These are phyloP conservation scores for Drosophila nigritarsus DNA, from an alignment of 2,888 invertebrate genomes.

Conservation along the genomic window DNA sequence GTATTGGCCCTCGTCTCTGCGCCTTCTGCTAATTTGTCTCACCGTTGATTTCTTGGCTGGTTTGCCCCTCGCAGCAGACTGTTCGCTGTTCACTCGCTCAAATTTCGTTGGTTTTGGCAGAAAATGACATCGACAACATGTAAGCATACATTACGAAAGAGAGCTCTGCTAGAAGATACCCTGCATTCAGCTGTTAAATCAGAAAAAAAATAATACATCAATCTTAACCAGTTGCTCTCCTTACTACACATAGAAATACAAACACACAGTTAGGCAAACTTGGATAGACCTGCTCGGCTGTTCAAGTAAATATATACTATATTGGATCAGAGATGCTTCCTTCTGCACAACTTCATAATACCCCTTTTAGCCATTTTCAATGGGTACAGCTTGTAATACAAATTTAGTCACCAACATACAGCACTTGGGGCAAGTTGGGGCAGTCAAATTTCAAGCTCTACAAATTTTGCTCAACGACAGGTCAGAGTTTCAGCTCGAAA, in stretches of 20 bases:
- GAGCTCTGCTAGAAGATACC: background rate
- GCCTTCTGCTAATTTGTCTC: conserved; percentile 15
- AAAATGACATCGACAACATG: conserved; percentile 39
- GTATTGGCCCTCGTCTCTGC: conserved; percentile 5
- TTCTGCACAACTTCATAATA: background rate
- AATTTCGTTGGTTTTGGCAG: conserved; percentile 56
- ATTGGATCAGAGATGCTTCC: background rate
- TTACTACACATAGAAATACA: background rate
- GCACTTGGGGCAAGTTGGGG: conserved; percentile 38
- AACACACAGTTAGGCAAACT: background rate
- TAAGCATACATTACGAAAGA: background rate
- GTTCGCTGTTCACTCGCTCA: conserved; percentile 43
- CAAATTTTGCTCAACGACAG: conserved; percentile 27
- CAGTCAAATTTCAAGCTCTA: conserved; percentile 58
- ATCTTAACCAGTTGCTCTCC: background rate
- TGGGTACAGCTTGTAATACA: background rate
- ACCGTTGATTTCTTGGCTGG: conserved; percentile 18
- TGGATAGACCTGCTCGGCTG: background rate
- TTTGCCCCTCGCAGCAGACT: conserved; percentile 7
- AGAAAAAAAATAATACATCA: background rate
- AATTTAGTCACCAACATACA: background rate
- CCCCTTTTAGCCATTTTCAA: background rate
- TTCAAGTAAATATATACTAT: background rate
- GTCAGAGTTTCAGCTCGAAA: conserved; percentile 33
- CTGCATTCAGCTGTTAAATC: background rate